Evolutionary conservation across 2,113 vertebrate genomes (phyloP), one percentile per base, ranked within the genome.

Genomic region (Cottus gobio): DNA sequence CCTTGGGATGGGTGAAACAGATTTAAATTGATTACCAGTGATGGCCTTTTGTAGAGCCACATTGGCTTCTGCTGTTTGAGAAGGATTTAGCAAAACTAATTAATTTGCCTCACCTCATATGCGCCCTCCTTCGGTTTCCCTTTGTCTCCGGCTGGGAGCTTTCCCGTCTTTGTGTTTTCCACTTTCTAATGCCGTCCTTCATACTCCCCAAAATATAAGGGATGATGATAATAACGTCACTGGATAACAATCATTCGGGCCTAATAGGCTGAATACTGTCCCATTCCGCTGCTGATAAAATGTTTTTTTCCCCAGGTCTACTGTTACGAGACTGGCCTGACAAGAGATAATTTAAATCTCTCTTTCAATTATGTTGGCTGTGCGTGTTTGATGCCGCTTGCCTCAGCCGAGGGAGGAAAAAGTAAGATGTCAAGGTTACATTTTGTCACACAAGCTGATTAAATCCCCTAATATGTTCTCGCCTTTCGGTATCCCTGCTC

Each of bases 11-110:
- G 89, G 90, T 92, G 87, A 93, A 93, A 92, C 92, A 90, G 91
- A 94, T 94, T 93, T 92, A 91, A 94, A 94, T 94, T 94, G 95
- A 95, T 94, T 93, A 92, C 90, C 85, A 79, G 89, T 94, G 94
- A 93, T 92, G 90, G 92, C 89, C 89, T 93, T 93, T 94, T 94
- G 92, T 92, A 82, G 85, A 87, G 87, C 80, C 83, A 88, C 87
- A 86, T 84, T 90, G 90, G 89, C 89, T 90, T 93, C 85, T 89
- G 90, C 85, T 92, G 86, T 94, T 93, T 87, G 91, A 91, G 85
- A 79, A 90, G 88, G 93, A 93, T 95, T 95, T 91, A 93, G 93
- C 91, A 91, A 94, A 94, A 92, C 90, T 91, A 93, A 94, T 93
- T 94, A 91, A 95, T 95, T 94, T 89, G 87, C 74, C 66, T 89